Percentiles rank a stretch among this genome's conserved stretches.
Conservation (phyloP, 2,797 vertebrate genomes). For the Melanotaenia maccullochi region DNA sequence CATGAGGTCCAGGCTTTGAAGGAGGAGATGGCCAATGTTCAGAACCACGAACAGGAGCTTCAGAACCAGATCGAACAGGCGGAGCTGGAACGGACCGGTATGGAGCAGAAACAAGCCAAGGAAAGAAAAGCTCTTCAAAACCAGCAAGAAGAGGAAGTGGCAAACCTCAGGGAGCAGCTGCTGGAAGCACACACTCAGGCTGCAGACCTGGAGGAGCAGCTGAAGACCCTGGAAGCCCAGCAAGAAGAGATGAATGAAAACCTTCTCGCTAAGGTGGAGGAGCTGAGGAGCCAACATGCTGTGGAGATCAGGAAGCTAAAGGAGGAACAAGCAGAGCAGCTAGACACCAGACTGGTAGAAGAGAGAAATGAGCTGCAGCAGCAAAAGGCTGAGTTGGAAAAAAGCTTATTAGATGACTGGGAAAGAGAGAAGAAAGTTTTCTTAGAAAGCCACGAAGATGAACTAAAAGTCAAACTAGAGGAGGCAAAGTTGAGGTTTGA, state of each 20-base stretch:
- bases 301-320: conserved; percentile 59
- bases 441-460: conserved; percentile 54
- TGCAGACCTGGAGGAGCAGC: conserved; percentile 73
- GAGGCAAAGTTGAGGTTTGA: conserved; percentile 62
- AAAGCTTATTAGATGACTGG: conserved; percentile 56
- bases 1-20: conserved; percentile 76
- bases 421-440: conserved; percentile 64
- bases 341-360: conserved; percentile 60
- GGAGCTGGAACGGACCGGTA: conserved; percentile 65
- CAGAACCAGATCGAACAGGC: conserved; percentile 69
- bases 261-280: conserved; percentile 48
- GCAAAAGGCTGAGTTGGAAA: conserved; percentile 59
- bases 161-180: conserved; percentile 66
- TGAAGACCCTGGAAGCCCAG: conserved; percentile 62
- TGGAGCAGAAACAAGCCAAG: conserved; percentile 71
- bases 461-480: conserved; percentile 65
- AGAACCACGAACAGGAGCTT: conserved; percentile 61
- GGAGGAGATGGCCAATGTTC: conserved; percentile 72
- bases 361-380: conserved; percentile 55
- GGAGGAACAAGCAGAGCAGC: conserved; percentile 48
- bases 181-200: conserved; percentile 54
- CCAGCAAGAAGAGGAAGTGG: conserved; percentile 71
- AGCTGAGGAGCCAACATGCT: conserved; percentile 62
- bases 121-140: conserved; percentile 81
- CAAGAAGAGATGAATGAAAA: conserved; percentile 33